These are phyloP conservation scores for Nipponia nippon DNA, from an alignment of 2,113 vertebrate species.

Conservation along the genomic window DNA sequence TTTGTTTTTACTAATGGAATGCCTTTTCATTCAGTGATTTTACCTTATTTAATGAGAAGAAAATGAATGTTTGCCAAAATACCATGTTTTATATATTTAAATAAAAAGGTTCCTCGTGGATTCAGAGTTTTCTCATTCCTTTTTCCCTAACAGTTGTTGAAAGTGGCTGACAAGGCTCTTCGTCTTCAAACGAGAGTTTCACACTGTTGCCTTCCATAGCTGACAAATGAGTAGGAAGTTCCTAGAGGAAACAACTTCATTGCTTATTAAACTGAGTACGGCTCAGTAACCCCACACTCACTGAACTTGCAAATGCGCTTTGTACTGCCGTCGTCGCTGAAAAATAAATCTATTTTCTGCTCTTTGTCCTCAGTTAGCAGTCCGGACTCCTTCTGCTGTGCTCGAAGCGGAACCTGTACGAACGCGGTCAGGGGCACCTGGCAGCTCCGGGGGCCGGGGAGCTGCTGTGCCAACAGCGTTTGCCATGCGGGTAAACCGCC, in stretches of 20 bases:
- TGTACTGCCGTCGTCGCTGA: neutral
- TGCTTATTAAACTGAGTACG: neutral
- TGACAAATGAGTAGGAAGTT: neutral
- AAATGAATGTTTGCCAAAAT: conserved; percentile 19
- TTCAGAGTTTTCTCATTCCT: neutral
- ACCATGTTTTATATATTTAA: conserved; percentile 54
- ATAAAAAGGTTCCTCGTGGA: conserved; percentile 40
- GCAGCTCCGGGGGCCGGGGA: no score
- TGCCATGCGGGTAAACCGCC: no score
- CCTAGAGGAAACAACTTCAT: neutral
- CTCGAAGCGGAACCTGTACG: no score
- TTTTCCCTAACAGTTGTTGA: rapidly evolving
- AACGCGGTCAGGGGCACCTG: no score
- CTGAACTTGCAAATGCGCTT: neutral
- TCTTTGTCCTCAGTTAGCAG: neutral
- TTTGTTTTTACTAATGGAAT: conserved; percentile 21
- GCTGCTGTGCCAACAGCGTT: neutral
- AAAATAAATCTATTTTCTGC: neutral
- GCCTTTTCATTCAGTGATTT: conserved; percentile 28
- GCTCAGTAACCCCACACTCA: rapidly evolving
- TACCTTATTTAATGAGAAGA: conserved; percentile 39
- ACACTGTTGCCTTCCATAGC: neutral
- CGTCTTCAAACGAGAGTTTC: neutral
- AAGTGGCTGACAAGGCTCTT: neutral
- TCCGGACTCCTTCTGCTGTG: neutral